These are phyloP conservation scores for Bradypodion pumilum DNA, from an alignment of 2,797 vertebrate genomes.

Conservation along the genomic window DNA sequence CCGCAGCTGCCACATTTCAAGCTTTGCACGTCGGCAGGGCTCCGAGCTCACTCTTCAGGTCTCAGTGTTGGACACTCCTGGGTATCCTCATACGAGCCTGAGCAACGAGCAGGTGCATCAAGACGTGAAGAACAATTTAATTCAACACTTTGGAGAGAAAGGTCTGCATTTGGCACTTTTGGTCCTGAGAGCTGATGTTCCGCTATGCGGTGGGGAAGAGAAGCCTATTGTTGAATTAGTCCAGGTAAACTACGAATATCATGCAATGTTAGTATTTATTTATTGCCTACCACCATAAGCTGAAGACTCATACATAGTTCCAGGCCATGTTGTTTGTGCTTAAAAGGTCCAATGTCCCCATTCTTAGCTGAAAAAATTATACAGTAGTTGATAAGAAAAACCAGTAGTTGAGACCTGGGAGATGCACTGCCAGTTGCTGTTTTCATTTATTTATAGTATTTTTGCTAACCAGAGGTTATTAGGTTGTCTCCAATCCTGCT, in stretches of 20 bases:
- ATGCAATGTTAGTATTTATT: not conserved
- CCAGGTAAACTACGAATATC: constrained; percentile 67
- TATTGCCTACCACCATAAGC: not conserved
- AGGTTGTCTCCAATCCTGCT: not conserved
- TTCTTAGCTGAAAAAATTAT: no score
- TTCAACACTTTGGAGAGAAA: constrained; percentile 70
- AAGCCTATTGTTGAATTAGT: constrained; percentile 60
- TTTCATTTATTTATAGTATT: no score
- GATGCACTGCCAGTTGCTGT: no score
- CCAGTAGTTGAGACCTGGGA: no score
- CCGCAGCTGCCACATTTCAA: constrained; percentile 60
- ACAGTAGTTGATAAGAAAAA: no score
- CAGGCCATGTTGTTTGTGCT: not conserved
- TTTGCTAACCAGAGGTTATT: not conserved
- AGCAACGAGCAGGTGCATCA: constrained; percentile 64
- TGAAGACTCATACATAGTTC: not conserved
- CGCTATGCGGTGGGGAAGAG: constrained; percentile 60
- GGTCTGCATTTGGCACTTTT: constrained; percentile 81
- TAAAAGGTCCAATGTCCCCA: no score
- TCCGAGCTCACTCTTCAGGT: constrained; percentile 72
- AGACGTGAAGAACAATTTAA: constrained; percentile 52
- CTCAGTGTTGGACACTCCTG: constrained; percentile 81
- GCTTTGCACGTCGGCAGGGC: constrained; percentile 70
- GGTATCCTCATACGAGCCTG: constrained; percentile 72
- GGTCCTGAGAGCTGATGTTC: constrained; percentile 80